These are phyloP conservation scores for Selenia dentaria DNA, from an alignment of 2,888 invertebrate genomes.

Conservation along the genomic window DNA sequence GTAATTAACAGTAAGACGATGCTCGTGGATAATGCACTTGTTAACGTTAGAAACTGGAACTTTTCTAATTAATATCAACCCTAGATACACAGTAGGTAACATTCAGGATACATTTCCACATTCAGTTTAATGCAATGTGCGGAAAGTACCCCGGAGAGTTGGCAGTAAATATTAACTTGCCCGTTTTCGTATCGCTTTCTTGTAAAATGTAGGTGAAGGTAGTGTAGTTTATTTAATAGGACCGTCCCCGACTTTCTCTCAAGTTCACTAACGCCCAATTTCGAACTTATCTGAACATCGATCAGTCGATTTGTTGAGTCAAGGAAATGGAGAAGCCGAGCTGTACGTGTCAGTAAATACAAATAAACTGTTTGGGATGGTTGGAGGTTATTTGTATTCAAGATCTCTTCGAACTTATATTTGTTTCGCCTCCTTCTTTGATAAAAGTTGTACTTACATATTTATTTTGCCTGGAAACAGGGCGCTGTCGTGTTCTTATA, in stretches of 20 bases:
- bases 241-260: constrained; percentile 52
- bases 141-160: constrained; percentile 34
- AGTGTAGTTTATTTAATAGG: constrained; percentile 63
- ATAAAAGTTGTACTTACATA: too few relatives aligned
- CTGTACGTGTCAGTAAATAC: constrained; percentile 25
- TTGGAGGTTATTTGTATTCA: constrained; percentile 15
- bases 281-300: constrained; percentile 54
- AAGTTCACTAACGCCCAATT: constrained; percentile 50
- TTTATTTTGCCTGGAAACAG: too few relatives aligned
- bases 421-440: constrained; percentile 6
- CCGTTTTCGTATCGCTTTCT: constrained; percentile 52
- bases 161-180: constrained; percentile 58
- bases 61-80: constrained; percentile 37
- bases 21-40: constrained; percentile 20
- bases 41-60: constrained; percentile 15
- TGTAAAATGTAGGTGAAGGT: constrained; percentile 69
- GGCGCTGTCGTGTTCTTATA: too few relatives aligned
- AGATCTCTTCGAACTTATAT: constrained; percentile 13
- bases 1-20: too few relatives aligned
- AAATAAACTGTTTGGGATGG: constrained; percentile 21
- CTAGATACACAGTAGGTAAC: too few relatives aligned
- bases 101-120: constrained; percentile 34
- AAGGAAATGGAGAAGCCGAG: constrained; percentile 11
- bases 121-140: constrained; percentile 24
- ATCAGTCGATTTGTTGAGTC: constrained; percentile 39